Evolutionary conservation across 2,888 invertebrate species (phyloP), one percentile per base, ranked within the genome.

Genomic region (Sarcophaga variegata): DNA sequence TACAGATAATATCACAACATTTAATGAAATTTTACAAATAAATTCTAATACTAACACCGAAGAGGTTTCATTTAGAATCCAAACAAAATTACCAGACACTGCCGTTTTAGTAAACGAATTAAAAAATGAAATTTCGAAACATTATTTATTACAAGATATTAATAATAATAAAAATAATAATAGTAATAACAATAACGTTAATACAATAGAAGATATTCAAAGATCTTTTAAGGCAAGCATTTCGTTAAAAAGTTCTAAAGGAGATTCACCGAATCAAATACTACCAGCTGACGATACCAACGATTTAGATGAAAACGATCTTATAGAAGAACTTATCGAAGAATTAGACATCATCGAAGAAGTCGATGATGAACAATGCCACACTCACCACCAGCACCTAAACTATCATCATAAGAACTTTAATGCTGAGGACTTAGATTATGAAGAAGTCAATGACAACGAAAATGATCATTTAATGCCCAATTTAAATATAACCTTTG

Each of bases 41-140:
- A 70, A 66, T 59, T 54, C 49, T 70, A 60, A 64, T 37, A 47
- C 64, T 22, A 71, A 74, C 78, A 75, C 80, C 60, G 89, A 37
- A 37, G 17, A 78, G 87, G 86, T 85, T 86, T 88, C 85, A 81
- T 79, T 85, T 83, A 69, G 69, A 71, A 77, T 81, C 66, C 70
- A 71, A 67, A 54, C 70, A 83, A 81, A 84, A 85, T 59, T 78
- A 89, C 76, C 83, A 88, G 86, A 89, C 89, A 91, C 90, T 91
- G 92, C 91, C 91, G 89, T 81, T 87, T 86, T 86, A 70, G 77
- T 88, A 86, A 83, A 81, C 72, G 78, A 86, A 69, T 71, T 67
- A 63, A 79, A 76, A 79, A 75, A 45, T 25, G 45, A 70, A 70
- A 70, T 81, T 77, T 84, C 79, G 71, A 67, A 71, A 70, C 64